These are phyloP conservation scores for Gymnothorax reevesii DNA, from an alignment of 2,797 vertebrate species.

Conservation along the genomic window DNA sequence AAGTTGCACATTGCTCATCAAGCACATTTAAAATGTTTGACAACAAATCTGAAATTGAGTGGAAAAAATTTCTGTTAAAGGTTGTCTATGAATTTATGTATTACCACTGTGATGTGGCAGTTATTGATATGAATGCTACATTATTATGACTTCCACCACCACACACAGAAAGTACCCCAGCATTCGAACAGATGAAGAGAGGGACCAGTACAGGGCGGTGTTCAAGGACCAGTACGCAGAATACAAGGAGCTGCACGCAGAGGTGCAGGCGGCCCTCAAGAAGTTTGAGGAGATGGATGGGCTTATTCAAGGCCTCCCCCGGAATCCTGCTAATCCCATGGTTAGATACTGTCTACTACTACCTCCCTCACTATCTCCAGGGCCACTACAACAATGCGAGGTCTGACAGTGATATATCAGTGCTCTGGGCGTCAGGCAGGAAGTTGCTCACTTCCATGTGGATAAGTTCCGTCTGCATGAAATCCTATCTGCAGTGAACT, in stretches of 20 bases:
- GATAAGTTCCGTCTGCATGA: neutral
- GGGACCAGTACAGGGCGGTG: constrained; percentile 90
- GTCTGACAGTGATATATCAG: neutral
- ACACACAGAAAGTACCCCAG: constrained; percentile 85
- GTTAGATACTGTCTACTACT: constrained; percentile 60
- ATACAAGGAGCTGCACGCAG: constrained; percentile 91
- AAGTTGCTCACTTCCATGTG: neutral
- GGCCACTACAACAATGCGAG: neutral
- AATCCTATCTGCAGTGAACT: neutral
- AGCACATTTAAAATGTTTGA: too few species aligned
- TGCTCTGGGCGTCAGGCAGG: neutral
- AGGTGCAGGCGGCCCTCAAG: constrained; percentile 82
- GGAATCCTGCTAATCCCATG: constrained; percentile 75
- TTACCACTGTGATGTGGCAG: neutral
- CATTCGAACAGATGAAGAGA: constrained; percentile 83
- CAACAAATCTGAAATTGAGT: neutral
- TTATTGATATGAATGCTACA: neutral
- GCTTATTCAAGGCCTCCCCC: constrained; percentile 77
- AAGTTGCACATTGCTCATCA: too few species aligned
- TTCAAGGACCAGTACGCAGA: constrained; percentile 96
- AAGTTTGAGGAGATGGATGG: constrained; percentile 87
- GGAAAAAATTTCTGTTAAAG: neutral
- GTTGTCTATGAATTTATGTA: neutral
- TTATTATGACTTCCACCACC: neutral
- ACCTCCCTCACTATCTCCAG: neutral